Base-by-base conservation (phyloP, 2,113 vertebrate genomes). In the Corythornis vintsioides region DNA sequence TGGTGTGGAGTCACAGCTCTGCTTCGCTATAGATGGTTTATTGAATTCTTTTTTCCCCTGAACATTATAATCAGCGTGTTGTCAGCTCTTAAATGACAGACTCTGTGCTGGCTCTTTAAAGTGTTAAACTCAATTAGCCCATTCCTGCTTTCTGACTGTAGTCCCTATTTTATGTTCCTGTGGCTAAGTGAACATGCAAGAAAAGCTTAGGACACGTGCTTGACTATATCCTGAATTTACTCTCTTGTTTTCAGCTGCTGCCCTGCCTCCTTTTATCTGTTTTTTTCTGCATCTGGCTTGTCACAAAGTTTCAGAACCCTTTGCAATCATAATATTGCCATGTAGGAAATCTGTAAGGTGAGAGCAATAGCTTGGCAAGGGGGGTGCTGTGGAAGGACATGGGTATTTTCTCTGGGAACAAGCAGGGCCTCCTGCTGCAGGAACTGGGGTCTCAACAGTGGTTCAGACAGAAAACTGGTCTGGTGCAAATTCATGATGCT, bases 331-430 rank as follows among this genome's bases (percentile, higher is more conserved):
- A 24, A 8, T 71, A 13, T 29, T 53, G 35, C 42, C 35, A 0
- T 2, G 1, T 5, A 11, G 48, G 53, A 33, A 6, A 3, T 57
- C 5, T 24, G 0, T 26, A 4, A 60, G 28, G 56, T 25, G 56
- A 22, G 26, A 73, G 78, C 38, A 6, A 2, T n/a, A 28, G 26
- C 38, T 45, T 11, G 53, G 25, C 3, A 0, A 12, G 33, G 50
- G 26, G 66, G 31, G 8, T 1, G 1, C 19, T 19, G 7, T 7
- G 65, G 48, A 53, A 22, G 26, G 48, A 38, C 21, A 3, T 0
- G 0, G 8, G 10, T 63, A 6, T 7, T 22, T 24, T n/a, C 12
- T 31, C 25, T 15, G 28, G 12, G 13, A 11, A 15, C 7, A 6
- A 21, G 13, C 18, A 26, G 55, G 17, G 13, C 12, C 14, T 52